phyloP scores from a whole-genome alignment of 37 sponge, comb jelly and placozoan genomes.

The Axinella damicornis region DNA sequence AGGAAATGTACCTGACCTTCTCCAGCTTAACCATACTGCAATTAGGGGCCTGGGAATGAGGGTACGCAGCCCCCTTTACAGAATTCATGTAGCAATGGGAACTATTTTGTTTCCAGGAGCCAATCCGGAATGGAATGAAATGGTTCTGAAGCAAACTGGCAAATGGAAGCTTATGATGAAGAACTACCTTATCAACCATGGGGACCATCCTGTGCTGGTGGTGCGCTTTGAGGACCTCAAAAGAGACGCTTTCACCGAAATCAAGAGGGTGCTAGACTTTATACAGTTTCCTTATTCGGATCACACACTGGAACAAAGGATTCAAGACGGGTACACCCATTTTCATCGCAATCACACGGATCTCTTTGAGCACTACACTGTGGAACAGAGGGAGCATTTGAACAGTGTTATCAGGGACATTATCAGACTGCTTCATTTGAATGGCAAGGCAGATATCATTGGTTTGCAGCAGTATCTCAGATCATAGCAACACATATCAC shows the following conservation, averaged over 20 bases:
- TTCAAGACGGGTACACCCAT: background rate
- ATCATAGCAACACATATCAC: too few relatives aligned
- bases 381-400: constrained; percentile 23
- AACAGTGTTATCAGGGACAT: constrained; percentile 10
- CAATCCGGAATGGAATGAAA: constrained; percentile 26
- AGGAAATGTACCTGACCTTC: too few relatives aligned
- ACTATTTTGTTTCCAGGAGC: background rate
- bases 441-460: background rate
- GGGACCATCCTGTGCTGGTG: constrained; percentile 21
- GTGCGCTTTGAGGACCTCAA: constrained; percentile 50
- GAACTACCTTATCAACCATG: background rate
- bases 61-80: too few relatives aligned
- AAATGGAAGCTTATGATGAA: constrained; percentile 36
- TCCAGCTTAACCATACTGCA: too few relatives aligned
- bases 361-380: constrained; percentile 44
- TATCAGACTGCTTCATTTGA: background rate
- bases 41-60: too few relatives aligned
- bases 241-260: background rate
- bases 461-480: too few relatives aligned
- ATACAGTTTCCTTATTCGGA: constrained; percentile 21
- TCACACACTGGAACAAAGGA: background rate
- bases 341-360: background rate
- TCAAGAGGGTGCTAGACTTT: constrained; percentile 26
- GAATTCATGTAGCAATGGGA: too few relatives aligned
- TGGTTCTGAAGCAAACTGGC: background rate